Evolutionary conservation across 1,140 invertebrate species (phyloP).

Genomic region (Argopecten irradians): DNA sequence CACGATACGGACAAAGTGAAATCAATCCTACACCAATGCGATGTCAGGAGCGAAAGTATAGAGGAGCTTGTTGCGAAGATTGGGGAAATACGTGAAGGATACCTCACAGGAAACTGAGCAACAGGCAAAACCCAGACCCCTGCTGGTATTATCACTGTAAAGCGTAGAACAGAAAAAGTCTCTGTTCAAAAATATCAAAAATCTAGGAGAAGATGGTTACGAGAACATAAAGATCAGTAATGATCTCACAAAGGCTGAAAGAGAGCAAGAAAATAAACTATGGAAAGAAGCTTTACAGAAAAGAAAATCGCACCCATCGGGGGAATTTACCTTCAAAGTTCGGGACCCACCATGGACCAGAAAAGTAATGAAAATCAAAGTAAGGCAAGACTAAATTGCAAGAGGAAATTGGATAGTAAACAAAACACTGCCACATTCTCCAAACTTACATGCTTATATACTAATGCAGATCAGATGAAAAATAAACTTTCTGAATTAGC

Average conservation of each 20-base stretch:
- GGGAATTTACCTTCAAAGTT: constrained; percentile 27
- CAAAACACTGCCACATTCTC: background rate
- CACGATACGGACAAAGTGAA: background rate
- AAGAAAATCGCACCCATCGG: too few species aligned
- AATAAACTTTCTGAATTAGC: constrained; percentile 38
- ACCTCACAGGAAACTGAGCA: background rate
- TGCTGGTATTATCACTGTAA: too few species aligned
- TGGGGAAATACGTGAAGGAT: background rate
- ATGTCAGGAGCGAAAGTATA: background rate
- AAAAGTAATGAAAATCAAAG: background rate
- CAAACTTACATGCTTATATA: constrained; percentile 31
- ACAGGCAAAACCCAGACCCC: too few species aligned
- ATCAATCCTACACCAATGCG: background rate
- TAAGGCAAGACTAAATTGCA: too few species aligned
- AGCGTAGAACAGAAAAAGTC: too few species aligned
- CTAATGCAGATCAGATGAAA: constrained; percentile 34
- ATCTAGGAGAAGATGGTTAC: too few species aligned
- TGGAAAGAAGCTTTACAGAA: too few species aligned
- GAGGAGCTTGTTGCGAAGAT: background rate
- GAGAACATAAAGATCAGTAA: too few species aligned
- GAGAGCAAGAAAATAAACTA: too few species aligned
- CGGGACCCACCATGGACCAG: constrained; percentile 36
- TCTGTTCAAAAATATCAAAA: too few species aligned
- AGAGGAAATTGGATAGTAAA: background rate
- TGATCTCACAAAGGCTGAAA: too few species aligned